Base-by-base conservation (phyloP, 1,140 invertebrate genomes). In the Monomorium pharaonis region DNA sequence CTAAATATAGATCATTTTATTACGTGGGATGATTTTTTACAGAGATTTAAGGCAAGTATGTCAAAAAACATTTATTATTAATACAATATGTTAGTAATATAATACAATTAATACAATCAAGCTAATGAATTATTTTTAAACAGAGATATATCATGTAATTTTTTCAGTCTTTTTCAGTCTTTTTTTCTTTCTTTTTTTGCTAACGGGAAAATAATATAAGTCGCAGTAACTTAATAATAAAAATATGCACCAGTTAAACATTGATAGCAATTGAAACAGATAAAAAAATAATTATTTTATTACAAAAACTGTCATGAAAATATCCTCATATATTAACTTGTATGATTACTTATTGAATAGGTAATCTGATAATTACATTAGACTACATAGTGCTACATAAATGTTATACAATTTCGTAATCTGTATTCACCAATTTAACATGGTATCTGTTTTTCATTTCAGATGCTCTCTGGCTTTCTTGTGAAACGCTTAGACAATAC, bases 401-500 rank as follows among this genome's bases (percentile, higher is more conserved):
- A 51, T 9, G 9, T n/a, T 44, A 49, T n/a, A 2, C 21, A 51
- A 21, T 85, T 14, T 76, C 44, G 14, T 27, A 86, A 67, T 18
- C 0, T 16, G 2, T 47, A 51, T 16, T 44, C 37, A 30, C 42
- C 14, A 12, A 69, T 56, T 85, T 47, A 65, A 62, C 56, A 33
- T 54, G n/a, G 1, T 4, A 62, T 54, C 72, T 54, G 54, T 49
- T 62, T 91, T 70, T 65, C 65, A 72, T 86, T 86, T 94, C 89
- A 96, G 95, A 96, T 97, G 81, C 96, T 98, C 14, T 96, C 97
- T 72, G 98, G 98, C 69, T 98, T 99, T 91, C 95, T 99, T 2
- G 97, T 98, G 74, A 98, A 98, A 92, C 96, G 98, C 60, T 96
- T 98, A 76, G 98, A 99, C 94, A 97, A 98, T 92, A 99, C 98